Base-by-base conservation (phyloP, 2,888 invertebrate genomes). In the Chirona hameri region DNA sequence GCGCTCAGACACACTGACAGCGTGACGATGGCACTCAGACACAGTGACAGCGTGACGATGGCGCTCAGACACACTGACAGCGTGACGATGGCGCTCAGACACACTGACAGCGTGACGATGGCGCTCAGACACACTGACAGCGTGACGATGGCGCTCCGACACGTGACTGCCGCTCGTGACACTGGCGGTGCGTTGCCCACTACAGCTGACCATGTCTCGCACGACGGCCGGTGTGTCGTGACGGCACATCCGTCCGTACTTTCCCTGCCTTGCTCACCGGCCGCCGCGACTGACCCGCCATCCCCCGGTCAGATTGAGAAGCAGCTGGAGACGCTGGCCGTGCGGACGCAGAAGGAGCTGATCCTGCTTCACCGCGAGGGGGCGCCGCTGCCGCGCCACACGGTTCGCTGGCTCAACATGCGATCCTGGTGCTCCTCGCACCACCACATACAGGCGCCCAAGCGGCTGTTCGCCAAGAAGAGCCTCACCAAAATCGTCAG, bases 391-490 rank as follows among this genome's bases (percentile, higher is more conserved):
- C 89, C 89, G 1, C 86, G 86, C 27, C 95, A 96, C 85, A 99
- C 99, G 0, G 95, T 97, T 9, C 94, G 95, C 85, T 99, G 99
- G 99, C 90, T 99, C 57, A 99, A 99, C 89, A 95, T 95, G 90
- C 90, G 99, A 84, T 92, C 93, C 14, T 99, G 99, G 98, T 96
- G 99, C 85, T 96, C 96, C 80, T 96, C 96, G 86, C 99, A 99
- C 90, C 98, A 99, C 89, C 99, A 99, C 89, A 95, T 98, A 85
- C 92, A 95, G 81, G 96, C 97, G 86, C 96, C 97, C 3, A 96
- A 97, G 87, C 90, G 99, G 86, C 96, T 99, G 93, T 98, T 98
- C 88, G 94, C 95, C 0, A 91, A 95, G 86, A 94, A 94, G 89
- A 94, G 95, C 85, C 93, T 94, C 87, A 94, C 94, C 87, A 91